Conservation (phyloP, 2,888 invertebrate species). For the Anthrax anthrax region DNA sequence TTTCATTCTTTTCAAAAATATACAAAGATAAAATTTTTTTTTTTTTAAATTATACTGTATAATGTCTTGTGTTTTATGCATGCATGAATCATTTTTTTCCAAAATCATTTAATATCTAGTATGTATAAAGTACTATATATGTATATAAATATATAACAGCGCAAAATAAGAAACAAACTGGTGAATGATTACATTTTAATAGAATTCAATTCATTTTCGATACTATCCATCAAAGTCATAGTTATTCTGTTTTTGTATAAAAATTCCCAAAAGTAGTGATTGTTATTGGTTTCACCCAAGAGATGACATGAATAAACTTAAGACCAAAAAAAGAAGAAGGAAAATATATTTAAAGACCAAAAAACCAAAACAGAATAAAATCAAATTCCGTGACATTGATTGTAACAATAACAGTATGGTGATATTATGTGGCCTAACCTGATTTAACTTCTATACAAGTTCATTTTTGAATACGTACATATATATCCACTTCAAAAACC, state of each 20-base stretch:
- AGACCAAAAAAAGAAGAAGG: too few relatives aligned
- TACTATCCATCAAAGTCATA: conserved; percentile 3
- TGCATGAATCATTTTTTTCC: too few relatives aligned
- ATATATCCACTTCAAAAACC: too few relatives aligned
- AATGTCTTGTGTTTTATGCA: too few relatives aligned
- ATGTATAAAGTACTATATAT: too few relatives aligned
- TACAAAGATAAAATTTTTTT: too few relatives aligned
- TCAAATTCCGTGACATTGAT: background rate
- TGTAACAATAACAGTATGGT: background rate
- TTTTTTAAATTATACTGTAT: too few relatives aligned
- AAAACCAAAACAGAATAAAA: background rate
- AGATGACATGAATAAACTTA: conserved; percentile 1
- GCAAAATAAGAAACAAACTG: background rate
- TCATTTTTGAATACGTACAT: too few relatives aligned
- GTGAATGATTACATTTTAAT: background rate
- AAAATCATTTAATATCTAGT: too few relatives aligned
- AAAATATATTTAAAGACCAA: conserved; percentile 3
- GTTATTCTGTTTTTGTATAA: background rate
- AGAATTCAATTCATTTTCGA: background rate
- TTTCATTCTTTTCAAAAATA: too few relatives aligned
- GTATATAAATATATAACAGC: background rate
- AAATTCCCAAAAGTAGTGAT: background rate
- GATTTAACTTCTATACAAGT: too few relatives aligned
- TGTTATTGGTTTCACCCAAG: conserved; percentile 1
- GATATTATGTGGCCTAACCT: background rate